Evolutionary conservation across 1,140 invertebrate species (phyloP).

Genomic region (Tenebrio molitor): DNA sequence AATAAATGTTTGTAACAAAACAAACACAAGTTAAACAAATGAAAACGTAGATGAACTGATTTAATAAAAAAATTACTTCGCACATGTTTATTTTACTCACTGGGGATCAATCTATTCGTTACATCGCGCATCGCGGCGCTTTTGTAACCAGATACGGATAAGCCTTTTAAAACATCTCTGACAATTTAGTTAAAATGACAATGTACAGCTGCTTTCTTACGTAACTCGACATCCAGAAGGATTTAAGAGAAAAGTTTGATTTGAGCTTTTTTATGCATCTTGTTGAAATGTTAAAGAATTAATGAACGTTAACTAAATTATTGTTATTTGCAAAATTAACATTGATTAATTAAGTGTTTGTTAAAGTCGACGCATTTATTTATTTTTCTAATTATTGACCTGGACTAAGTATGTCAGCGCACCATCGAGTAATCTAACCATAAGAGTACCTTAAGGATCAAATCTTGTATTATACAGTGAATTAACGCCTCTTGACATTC

Average conservation of each 20-base stretch:
- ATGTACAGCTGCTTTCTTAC: constrained; percentile 40
- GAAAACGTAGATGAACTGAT: constrained; percentile 3
- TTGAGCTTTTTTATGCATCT: constrained; percentile 1
- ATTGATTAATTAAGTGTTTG: too few species aligned
- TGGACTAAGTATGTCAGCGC: constrained; percentile 10
- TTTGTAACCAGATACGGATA: constrained; percentile 51
- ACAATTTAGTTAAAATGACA: constrained; percentile 44
- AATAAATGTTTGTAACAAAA: too few species aligned
- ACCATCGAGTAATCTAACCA: constrained; percentile 4
- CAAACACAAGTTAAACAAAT: too few species aligned
- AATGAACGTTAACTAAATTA: too few species aligned
- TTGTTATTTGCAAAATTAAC: too few species aligned
- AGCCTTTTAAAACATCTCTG: constrained; percentile 44
- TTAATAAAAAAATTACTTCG: constrained; percentile 1
- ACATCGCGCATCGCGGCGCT: constrained; percentile 48
- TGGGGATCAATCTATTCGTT: constrained; percentile 20
- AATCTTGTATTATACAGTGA: constrained; percentile 18
- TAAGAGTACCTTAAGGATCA: constrained; percentile 28
- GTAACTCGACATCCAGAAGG: constrained; percentile 17
- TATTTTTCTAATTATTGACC: constrained; percentile 1
- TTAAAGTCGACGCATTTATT: too few species aligned
- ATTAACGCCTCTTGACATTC: constrained; percentile 38
- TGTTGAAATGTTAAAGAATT: too few species aligned
- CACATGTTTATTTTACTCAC: neutral
- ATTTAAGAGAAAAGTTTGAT: neutral